Evolutionary conservation across 30 jellyfish, hydroid and myxozoan species (phyloP).

Genomic region (Mastigias papua): DNA sequence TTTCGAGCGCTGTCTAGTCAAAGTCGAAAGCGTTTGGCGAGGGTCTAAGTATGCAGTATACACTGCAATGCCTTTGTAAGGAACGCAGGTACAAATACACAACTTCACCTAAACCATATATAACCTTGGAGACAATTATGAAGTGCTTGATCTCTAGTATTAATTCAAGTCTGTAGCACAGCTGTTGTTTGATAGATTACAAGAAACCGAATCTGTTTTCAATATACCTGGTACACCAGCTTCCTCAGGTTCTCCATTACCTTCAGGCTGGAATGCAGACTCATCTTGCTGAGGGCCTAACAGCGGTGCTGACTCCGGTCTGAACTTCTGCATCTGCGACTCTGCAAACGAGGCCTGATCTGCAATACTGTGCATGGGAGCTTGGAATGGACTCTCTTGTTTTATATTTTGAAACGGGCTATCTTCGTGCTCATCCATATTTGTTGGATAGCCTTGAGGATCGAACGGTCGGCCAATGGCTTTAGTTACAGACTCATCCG

Average conservation of each 20-base stretch:
- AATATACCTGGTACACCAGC: conserved; percentile 23
- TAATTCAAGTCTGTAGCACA: too few relatives aligned
- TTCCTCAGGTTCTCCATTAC: conserved; percentile 42
- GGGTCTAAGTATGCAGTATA: too few relatives aligned
- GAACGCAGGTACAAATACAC: too few relatives aligned
- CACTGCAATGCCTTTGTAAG: too few relatives aligned
- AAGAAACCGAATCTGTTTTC: too few relatives aligned
- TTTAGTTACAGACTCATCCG: conserved; percentile 64
- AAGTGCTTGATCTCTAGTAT: too few relatives aligned
- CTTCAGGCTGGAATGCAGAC: conserved; percentile 54
- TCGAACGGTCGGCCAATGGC: conserved; percentile 79
- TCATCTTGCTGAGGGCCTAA: conserved; percentile 63
- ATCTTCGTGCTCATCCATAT: conserved; percentile 72
- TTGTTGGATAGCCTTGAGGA: conserved; percentile 37
- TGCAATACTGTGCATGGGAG: conserved; percentile 53
- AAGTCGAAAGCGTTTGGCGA: too few relatives aligned
- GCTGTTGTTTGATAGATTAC: too few relatives aligned
- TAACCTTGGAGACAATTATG: too few relatives aligned
- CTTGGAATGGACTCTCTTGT: conserved; percentile 71
- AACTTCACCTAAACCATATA: too few relatives aligned
- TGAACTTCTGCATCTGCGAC: conserved; percentile 55
- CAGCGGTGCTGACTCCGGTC: conserved; percentile 65
- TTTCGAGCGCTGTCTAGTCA: too few relatives aligned
- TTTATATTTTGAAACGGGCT: conserved; percentile 64
- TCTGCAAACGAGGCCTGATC: conserved; percentile 66